Evolutionary conservation across 1,140 invertebrate genomes (phyloP).

Genomic region (Venturia canescens): DNA sequence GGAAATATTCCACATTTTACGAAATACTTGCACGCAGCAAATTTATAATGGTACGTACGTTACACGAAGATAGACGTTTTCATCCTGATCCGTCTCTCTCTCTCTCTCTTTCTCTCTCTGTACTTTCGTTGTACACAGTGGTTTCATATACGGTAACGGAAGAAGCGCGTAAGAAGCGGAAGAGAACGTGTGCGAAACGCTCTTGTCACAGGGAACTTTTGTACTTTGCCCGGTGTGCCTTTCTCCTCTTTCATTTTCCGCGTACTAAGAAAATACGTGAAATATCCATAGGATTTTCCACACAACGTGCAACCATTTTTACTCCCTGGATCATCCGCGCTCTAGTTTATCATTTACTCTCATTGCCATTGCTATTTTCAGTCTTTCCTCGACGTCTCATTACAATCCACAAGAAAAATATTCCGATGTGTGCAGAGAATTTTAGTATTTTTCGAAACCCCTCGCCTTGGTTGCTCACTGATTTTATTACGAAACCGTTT

Average conservation of each 20-base stretch:
- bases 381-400: too few species aligned
- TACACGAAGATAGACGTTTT: neutral
- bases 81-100: neutral
- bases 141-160: conserved; percentile 26
- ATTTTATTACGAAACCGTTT: too few species aligned
- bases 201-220: conserved; percentile 21
- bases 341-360: too few species aligned
- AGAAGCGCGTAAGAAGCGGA: conserved; percentile 12
- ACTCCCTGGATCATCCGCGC: too few species aligned
- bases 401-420: neutral
- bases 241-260: conserved; percentile 8
- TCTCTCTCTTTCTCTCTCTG: neutral
- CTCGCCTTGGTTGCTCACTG: too few species aligned
- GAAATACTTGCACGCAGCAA: too few species aligned
- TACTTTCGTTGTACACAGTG: neutral
- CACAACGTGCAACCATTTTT: neutral
- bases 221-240: neutral
- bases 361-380: too few species aligned
- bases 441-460: neutral
- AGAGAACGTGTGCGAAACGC: conserved; percentile 31
- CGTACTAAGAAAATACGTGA: neutral
- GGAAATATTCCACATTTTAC: too few species aligned
- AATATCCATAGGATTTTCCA: neutral
- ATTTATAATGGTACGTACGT: neutral
- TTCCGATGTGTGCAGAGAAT: neutral